Base-by-base conservation (phyloP, 2,888 invertebrate species). In the Tanypteryx hageni region DNA sequence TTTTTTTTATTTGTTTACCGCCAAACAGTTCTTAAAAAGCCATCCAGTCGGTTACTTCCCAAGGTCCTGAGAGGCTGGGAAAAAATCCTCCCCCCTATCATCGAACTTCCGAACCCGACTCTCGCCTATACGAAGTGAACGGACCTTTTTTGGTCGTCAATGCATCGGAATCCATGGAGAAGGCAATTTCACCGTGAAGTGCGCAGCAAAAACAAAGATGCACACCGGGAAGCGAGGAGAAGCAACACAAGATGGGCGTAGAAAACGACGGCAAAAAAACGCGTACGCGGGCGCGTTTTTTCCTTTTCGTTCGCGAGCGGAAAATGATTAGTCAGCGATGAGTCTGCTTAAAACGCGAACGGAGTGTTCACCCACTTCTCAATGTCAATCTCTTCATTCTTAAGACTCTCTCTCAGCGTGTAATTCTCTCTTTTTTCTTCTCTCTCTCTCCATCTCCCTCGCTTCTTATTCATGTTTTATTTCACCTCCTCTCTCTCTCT, bases 291-390 rank as follows among this genome's bases (percentile, higher is more conserved):
- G 27, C 13, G 82, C 56, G 31, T 22, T 82, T 82, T 82, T 82
- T 81, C 56, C 16, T 82, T 31, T 82, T 31, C 82, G 18, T 13
- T 44, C 82, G 82, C 82, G 82, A 56, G 82, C 16, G 82, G 82
- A 82, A 82, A 82, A 82, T 82, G 82, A 82, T 82, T 82, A 82
- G 82, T 82, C 82, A 82, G 82, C 82, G 56, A 82, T 82, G 82
- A 82, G 82, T 44, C 31, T 44, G 82, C 82, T 82, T 44, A 82
- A 44, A 44, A 82, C 31, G 82, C 44, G 14, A 18, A 56, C 27
- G 44, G 31, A 13, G 82, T 82, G 31, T 44, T 82, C 82, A 82
- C 82, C 82, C 82, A 82, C 82, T 82, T 82, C 82, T 82, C 82
- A 82, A 82, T 44, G 82, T 82, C 82, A 27, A 82, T 82, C 82